A percentile compares a stretch with the other conserved stretches of the same genome.
phyloP scores from a whole-genome alignment of 92 coral and sea anemone species.

The Epizoanthus ramosus region DNA sequence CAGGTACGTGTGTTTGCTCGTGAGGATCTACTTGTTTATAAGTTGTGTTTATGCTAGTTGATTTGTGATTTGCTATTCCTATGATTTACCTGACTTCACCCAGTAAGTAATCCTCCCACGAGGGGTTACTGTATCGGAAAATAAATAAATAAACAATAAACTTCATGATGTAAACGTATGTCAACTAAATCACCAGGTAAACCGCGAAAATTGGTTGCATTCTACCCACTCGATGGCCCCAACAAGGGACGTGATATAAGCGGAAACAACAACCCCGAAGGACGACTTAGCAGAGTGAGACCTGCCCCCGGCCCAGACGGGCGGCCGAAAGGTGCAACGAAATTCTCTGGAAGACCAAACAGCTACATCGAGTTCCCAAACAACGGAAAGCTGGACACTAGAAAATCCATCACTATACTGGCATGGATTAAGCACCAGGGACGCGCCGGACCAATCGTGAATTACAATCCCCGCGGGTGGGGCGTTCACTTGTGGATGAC shows the following conservation, averaged over 20 bases:
- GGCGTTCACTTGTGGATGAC: slow-evolving; percentile 30
- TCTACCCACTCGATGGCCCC: slow-evolving; percentile 30
- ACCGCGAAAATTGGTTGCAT: slow-evolving; percentile 27
- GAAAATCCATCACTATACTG: slow-evolving; percentile 27
- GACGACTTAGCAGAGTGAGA: slow-evolving; percentile 1
- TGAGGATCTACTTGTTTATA: no score
- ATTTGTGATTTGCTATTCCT: no score
- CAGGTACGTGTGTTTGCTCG: slow-evolving; percentile 8
- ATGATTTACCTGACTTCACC: no score
- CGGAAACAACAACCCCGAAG: slow-evolving; percentile 33
- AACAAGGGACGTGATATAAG: slow-evolving; percentile 36
- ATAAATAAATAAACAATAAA: not conserved
- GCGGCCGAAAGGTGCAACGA: slow-evolving; percentile 14
- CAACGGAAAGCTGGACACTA: slow-evolving; percentile 39
- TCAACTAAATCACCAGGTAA: slow-evolving; percentile 4
- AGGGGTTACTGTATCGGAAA: not conserved
- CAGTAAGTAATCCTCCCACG: no score
- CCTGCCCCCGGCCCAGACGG: slow-evolving; percentile 40
- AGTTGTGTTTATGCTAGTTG: no score
- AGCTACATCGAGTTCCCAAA: slow-evolving; percentile 37
- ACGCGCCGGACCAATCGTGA: slow-evolving; percentile 28
- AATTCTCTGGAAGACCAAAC: slow-evolving; percentile 22
- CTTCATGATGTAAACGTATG: not conserved
- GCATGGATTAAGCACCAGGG: slow-evolving; percentile 39
- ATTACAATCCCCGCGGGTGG: slow-evolving; percentile 35